Evolutionary conservation across 2,888 invertebrate genomes (phyloP).

Genomic region (Amblyteles armatorius): DNA sequence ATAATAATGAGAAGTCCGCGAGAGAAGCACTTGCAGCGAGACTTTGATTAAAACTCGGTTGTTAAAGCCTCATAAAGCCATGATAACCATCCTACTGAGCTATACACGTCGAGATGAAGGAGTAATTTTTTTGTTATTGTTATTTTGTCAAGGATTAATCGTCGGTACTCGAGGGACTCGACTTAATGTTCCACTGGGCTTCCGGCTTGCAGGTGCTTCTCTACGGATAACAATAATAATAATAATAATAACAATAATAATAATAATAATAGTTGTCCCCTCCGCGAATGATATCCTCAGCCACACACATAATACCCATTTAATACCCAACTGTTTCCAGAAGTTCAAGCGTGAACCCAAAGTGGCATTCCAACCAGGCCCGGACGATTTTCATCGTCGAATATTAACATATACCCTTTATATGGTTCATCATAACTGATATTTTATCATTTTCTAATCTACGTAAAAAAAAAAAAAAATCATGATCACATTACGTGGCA

Average conservation of each 20-base stretch:
- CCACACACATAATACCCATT: neutral
- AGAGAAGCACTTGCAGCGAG: constrained; percentile 20
- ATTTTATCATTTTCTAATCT: no score
- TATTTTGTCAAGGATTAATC: constrained; percentile 43
- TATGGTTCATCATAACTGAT: no score
- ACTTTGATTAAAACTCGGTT: constrained; percentile 39
- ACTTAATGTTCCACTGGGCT: constrained; percentile 11
- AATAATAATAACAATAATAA: neutral
- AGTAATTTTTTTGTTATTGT: constrained; percentile 10
- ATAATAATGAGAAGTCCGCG: neutral
- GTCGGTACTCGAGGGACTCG: constrained; percentile 14
- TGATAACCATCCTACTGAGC: constrained; percentile 18
- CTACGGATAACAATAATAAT: neutral
- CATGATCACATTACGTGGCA: no score
- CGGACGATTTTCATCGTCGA: no score
- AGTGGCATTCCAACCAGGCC: no score
- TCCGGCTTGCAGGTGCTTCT: neutral
- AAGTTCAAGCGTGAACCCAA: no score
- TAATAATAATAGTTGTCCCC: neutral
- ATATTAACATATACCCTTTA: no score
- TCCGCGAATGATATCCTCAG: neutral
- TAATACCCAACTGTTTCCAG: no score
- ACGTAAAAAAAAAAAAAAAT: no score
- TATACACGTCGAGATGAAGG: constrained; percentile 28
- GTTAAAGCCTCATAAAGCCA: neutral